phyloP scores from a whole-genome alignment of 1,140 invertebrate species.

The Pristionchus pacificus region DNA sequence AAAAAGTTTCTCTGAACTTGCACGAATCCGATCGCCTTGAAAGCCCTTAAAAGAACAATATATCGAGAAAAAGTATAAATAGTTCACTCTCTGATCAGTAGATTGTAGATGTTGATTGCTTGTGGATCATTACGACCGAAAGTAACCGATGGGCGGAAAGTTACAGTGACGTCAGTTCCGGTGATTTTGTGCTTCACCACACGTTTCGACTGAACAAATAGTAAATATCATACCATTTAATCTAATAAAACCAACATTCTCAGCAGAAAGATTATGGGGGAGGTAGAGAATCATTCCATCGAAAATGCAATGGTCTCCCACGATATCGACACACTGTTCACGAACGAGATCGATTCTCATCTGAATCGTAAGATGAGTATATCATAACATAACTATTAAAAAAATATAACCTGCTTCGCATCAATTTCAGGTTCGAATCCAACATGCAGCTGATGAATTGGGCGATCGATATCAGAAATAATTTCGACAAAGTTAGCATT shows the following conservation, averaged over 20 bases:
- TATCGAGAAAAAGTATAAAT: not conserved
- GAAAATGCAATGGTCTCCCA: conserved; percentile 5
- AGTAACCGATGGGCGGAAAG: conserved; percentile 19
- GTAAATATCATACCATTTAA: not conserved
- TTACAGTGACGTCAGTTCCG: not conserved
- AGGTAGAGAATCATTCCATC: conserved; percentile 31
- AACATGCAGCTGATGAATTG: conserved; percentile 25
- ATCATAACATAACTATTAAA: not conserved
- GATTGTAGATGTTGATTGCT: conserved; percentile 34
- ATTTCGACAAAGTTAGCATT: conserved; percentile 24
- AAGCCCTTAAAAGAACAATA: not conserved
- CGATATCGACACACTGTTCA: not conserved
- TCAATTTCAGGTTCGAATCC: conserved; percentile 27
- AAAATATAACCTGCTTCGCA: conserved; percentile 11
- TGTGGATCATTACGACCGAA: conserved; percentile 27
- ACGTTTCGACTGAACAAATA: conserved; percentile 18
- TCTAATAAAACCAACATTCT: not conserved
- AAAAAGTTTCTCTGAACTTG: conserved; percentile 29
- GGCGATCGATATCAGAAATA: conserved; percentile 4
- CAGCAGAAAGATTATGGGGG: conserved; percentile 10
- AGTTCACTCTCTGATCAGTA: conserved; percentile 14
- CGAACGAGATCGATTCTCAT: not conserved
- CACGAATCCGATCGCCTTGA: conserved; percentile 16
- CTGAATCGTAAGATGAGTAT: not conserved
- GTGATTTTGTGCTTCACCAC: conserved; percentile 15